Evolutionary conservation across 2,888 invertebrate species (phyloP), one percentile per base, ranked within the genome.

Genomic region (Noctua pronuba): DNA sequence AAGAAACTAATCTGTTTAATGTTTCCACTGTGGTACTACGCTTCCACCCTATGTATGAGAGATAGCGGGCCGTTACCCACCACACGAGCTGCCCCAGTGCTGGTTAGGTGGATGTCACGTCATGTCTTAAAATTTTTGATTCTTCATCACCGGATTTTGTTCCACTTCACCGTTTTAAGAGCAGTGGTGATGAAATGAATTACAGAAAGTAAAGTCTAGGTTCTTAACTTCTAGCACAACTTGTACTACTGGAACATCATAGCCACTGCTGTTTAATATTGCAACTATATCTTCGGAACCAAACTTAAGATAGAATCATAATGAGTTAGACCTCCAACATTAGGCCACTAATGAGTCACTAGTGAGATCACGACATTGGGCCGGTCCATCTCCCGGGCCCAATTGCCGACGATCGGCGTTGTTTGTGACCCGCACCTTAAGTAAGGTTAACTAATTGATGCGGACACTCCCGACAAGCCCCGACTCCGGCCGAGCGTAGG

Each of bases 401-500:
- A 91, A 91, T 91, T 89, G 91, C 66, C 87, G 74, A 49, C 78
- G 83, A 83, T 80, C 83, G 88, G 90, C 90, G 91, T 90, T 94
- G 93, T 94, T 96, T 95, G 95, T 95, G 95, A 96, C 96, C 96
- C 96, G 96, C 96, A 95, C 94, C 95, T 95, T 95, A 95, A 96
- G 93, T 95, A 95, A 96, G 96, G 96, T 96, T 96, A 96, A 96
- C 90, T 95, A 95, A 95, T 95, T 94, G 95, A 94, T 93, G 93
- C 90, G 90, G 90, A 91, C 92, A 92, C 89, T 87, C 83, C 74
- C 73, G 65, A 65, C 35, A 10, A 35, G n/a, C 4, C 84, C 73
- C 73, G 73, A 77, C 73, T 73, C 62, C 85, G 77, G 70, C 77
- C 73, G 74, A 80, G 71, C 66, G n/a, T 90, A 93, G 92, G 88